These are phyloP conservation scores for Trochalopteron elliotii DNA, from an alignment of 2,113 vertebrate species.

Conservation along the genomic window DNA sequence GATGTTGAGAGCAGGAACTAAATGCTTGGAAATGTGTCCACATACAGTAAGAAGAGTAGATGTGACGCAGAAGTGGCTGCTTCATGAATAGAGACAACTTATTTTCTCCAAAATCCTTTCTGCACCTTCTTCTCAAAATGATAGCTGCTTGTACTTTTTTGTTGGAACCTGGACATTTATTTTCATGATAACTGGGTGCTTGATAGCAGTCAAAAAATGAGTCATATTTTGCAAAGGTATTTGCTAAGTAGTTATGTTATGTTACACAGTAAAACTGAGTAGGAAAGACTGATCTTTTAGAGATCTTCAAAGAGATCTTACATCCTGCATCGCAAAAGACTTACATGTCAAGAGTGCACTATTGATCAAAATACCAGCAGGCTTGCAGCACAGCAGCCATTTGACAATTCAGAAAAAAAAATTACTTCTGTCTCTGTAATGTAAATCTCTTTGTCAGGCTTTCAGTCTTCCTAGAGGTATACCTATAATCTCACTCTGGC, in stretches of 20 bases:
- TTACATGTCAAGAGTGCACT: not conserved
- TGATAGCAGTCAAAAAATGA: not conserved
- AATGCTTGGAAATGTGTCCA: not conserved
- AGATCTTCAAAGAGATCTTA: not conserved
- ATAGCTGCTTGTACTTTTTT: not conserved
- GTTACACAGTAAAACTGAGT: not conserved
- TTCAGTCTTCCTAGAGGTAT: not conserved
- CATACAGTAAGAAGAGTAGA: not conserved
- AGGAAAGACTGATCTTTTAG: not conserved
- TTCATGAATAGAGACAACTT: slow-evolving; percentile 37
- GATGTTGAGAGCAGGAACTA: not conserved
- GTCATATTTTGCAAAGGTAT: not conserved
- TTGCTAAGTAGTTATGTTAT: not conserved
- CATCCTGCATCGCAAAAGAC: not conserved
- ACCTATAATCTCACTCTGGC: not conserved
- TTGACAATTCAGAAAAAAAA: slow-evolving; percentile 2
- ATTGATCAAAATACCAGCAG: slow-evolving; percentile 29
- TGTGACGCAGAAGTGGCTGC: not conserved
- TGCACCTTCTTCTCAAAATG: not conserved
- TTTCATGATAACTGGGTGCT: not conserved
- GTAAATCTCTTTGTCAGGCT: not conserved
- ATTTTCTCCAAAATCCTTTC: not conserved
- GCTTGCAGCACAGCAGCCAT: not conserved
- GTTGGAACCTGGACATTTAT: not conserved
- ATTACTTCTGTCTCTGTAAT: not conserved